Evolutionary conservation across 2,888 invertebrate species (phyloP).

Genomic region (Apodemia mormo): DNA sequence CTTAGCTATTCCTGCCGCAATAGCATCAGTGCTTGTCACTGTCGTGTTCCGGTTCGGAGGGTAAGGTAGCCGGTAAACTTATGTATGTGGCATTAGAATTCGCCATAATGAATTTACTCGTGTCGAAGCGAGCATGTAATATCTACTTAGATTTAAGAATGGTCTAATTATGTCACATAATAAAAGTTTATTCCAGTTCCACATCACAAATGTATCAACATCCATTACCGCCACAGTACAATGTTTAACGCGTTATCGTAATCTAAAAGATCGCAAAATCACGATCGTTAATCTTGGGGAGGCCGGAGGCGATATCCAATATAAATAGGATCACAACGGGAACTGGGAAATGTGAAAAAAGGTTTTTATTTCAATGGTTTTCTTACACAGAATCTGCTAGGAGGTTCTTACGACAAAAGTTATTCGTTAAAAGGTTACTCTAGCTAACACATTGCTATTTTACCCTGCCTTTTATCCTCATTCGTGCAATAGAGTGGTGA

Average conservation of each 20-base stretch:
- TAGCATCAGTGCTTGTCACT: too few relatives aligned
- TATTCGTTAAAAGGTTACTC: not conserved
- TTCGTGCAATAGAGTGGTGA: too few relatives aligned
- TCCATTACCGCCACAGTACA: not conserved
- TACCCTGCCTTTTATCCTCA: not conserved
- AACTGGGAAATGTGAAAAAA: not conserved
- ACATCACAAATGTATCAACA: not conserved
- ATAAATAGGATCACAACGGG: constrained; percentile 5
- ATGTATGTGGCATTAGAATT: too few relatives aligned
- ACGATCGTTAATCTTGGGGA: not conserved
- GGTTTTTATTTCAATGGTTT: constrained; percentile 10
- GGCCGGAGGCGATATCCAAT: not conserved
- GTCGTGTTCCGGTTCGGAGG: too few relatives aligned
- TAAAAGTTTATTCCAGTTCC: not conserved
- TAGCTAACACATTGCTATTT: not conserved
- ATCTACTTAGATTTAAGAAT: not conserved
- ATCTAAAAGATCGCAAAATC: constrained; percentile 12
- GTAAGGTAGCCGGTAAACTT: too few relatives aligned
- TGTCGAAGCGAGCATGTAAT: too few relatives aligned
- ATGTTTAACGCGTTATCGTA: not conserved
- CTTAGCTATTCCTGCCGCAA: too few relatives aligned
- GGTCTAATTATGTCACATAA: not conserved
- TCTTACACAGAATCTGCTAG: not conserved
- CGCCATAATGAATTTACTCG: too few relatives aligned
- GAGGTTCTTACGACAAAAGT: too few relatives aligned